A percentile compares a stretch with the other conserved stretches of the same genome.
Evolutionary conservation across 2,113 vertebrate species (phyloP).

Genomic region (Seriola dumerili): DNA sequence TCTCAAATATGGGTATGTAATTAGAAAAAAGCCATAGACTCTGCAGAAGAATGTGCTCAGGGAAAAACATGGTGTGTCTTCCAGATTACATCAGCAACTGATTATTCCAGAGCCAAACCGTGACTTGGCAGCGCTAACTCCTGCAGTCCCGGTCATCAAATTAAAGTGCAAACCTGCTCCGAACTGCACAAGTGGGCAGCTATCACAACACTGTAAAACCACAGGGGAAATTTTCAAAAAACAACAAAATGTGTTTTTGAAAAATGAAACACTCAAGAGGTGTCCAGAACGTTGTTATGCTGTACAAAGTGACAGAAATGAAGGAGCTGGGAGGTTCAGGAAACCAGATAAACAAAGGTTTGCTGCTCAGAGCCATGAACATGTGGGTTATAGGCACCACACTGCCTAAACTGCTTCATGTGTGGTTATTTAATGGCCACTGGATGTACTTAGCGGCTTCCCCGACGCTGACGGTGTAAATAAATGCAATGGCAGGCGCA

Average conservation of each 20-base stretch:
- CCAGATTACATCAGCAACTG: slow-evolving; percentile 1
- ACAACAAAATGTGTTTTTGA: background rate
- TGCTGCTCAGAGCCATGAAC: background rate
- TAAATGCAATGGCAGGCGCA: background rate
- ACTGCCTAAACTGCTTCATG: slow-evolving; percentile 1
- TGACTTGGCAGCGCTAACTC: background rate
- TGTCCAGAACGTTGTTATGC: background rate
- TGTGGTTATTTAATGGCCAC: background rate
- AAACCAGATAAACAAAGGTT: background rate
- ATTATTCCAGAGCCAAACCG: background rate
- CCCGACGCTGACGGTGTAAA: background rate
- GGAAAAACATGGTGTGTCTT: background rate
- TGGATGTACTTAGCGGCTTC: background rate
- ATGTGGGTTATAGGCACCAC: background rate
- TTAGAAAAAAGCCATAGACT: background rate
- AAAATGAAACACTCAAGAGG: background rate
- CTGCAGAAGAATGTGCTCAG: background rate
- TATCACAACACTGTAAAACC: too few species aligned
- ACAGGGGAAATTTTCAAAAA: background rate
- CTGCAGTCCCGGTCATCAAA: background rate
- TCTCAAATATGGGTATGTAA: background rate
- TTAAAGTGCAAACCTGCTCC: background rate
- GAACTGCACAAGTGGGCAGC: too few species aligned
- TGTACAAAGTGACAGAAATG: background rate
- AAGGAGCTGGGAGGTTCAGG: too few species aligned